Evolutionary conservation across 2,113 vertebrate species (phyloP).

Genomic region (Oenanthe melanoleuca): DNA sequence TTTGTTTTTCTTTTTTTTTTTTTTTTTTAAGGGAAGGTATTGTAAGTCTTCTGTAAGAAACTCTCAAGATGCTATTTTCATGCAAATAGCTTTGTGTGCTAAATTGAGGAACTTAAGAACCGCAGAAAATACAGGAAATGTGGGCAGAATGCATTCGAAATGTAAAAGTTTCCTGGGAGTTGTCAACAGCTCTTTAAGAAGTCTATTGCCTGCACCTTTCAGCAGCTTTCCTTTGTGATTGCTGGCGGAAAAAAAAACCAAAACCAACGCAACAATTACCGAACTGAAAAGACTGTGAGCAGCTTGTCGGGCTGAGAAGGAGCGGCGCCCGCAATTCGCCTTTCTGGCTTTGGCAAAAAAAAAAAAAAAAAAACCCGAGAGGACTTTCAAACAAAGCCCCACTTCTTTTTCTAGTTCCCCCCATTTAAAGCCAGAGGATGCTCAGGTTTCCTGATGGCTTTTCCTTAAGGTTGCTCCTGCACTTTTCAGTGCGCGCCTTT

Average conservation of each 20-base stretch:
- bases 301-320: neutral
- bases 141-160: slow-evolving; percentile 31
- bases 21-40: neutral
- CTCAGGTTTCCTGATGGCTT: neutral
- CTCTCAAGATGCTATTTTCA: slow-evolving; percentile 55
- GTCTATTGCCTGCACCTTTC: neutral
- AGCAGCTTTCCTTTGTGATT: slow-evolving; percentile 33
- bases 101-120: slow-evolving; percentile 39
- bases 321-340: fast-evolving
- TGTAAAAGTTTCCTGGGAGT: slow-evolving; percentile 43
- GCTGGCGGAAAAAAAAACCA: neutral
- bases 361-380: neutral
- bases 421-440: neutral
- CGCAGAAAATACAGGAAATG: slow-evolving; percentile 21
- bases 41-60: slow-evolving; percentile 24
- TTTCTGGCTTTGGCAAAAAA: neutral
- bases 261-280: neutral
- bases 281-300: neutral
- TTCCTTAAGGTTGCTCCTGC: neutral
- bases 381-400: neutral
- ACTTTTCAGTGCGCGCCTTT: neutral
- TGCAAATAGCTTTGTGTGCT: slow-evolving; percentile 60
- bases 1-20: neutral
- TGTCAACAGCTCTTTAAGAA: slow-evolving; percentile 52
- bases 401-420: neutral